Base-by-base conservation (phyloP, 1,140 invertebrate species). In the Drosophila tropicalis region DNA sequence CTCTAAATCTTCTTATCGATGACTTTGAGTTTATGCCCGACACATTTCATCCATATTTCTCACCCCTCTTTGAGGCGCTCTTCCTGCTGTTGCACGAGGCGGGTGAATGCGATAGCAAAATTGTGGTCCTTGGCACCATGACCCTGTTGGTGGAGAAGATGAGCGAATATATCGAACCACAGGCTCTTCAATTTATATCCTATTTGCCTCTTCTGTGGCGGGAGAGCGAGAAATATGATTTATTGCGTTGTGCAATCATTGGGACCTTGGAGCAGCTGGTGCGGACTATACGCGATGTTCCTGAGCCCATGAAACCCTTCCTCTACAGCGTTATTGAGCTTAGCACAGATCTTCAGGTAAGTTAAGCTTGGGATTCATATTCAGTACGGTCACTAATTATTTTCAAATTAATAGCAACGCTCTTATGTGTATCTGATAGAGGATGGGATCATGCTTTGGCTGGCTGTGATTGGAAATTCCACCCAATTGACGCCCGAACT, bases 91-190 rank as follows among this genome's bases (percentile, higher is more conserved):
- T 99, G 55, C 96, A 97, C 90, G 96, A 98, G 92, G 96, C 96
- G 0, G 94, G 95, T 76, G 97, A 98, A 93, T 98, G 97, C 93
- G 98, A 99, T 92, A 98, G 97, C 3, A 99, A 98, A 93, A 97
- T 98, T 95, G 95, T 97, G 81, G 96, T 98, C 15, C 93, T 99
- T 22, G 96, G 96, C 92, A 96, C 98, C 47, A 94, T 99, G 91
- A 97, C 97, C 32, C 96, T 97, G 91, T 95, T 99, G 71, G 96
- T 98, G 73, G 97, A 98, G 92, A 94, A 97, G 73, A 95, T 97
- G 92, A 97, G 96, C 22, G 93, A 94, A 54, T 94, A 94, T 40
- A 96, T 98, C 56, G 93, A 93, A 29, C 87, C 92, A 10, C 96
- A 96, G 5, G 93, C 95, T 1, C 93, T 94, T 62, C 94, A 95